A percentile compares a stretch with the other conserved stretches of the same genome.
Evolutionary conservation across 2,797 vertebrate genomes (phyloP).

Genomic region (Bucorvus abyssinicus): DNA sequence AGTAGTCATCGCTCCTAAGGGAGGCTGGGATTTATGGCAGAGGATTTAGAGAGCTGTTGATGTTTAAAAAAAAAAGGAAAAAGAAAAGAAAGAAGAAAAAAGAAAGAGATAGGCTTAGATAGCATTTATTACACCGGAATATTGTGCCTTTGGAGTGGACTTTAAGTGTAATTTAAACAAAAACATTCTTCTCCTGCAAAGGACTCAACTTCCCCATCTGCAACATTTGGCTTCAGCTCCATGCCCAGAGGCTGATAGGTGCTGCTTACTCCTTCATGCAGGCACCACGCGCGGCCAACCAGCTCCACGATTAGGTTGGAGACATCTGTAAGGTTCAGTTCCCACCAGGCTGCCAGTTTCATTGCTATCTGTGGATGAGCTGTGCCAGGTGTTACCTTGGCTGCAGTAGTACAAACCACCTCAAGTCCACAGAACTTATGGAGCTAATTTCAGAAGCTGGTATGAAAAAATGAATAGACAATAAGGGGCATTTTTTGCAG

Average conservation of each 20-base stretch:
- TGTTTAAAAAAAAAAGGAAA: too few species aligned
- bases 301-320: background rate
- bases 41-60: background rate
- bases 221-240: background rate
- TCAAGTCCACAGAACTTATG: background rate
- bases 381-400: background rate
- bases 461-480: background rate
- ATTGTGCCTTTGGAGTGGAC: background rate
- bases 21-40: background rate
- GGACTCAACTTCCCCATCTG: background rate
- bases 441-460: background rate
- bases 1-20: background rate
- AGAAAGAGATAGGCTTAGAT: background rate
- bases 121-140: background rate
- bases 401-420: background rate
- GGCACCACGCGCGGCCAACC: background rate
- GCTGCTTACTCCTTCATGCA: fast-evolving
- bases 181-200: background rate
- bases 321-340: background rate
- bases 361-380: background rate
- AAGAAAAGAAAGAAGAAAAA: background rate
- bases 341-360: background rate
- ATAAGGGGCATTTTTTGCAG: background rate
- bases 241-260: background rate
- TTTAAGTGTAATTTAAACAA: background rate